phyloP scores from a whole-genome alignment of 2,888 invertebrate genomes.

The Phymatocera aterrima region DNA sequence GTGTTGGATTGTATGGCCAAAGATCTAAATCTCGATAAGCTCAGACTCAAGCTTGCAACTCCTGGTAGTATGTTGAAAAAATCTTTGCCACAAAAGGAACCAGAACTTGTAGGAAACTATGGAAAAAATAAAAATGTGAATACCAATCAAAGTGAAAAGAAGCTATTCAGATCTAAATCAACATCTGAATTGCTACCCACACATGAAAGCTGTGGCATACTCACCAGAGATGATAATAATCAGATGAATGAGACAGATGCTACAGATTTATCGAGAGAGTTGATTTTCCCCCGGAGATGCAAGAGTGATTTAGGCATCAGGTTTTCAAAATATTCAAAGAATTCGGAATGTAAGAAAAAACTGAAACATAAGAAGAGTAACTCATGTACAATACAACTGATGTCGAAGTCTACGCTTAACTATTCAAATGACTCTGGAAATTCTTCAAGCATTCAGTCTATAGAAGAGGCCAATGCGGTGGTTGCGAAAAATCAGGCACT shows the following conservation, averaged over 20 bases:
- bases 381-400: neutral
- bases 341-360: neutral
- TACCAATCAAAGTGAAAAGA: conserved; percentile 51
- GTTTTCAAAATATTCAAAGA: conserved; percentile 2
- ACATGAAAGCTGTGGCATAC: neutral
- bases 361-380: neutral
- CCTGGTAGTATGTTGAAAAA: conserved; percentile 33
- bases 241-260: neutral
- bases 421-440: neutral
- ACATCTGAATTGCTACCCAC: conserved; percentile 56
- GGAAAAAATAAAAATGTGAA: conserved; percentile 1
- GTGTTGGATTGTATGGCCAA: conserved; percentile 69
- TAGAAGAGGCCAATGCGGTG: neutral
- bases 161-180: conserved; percentile 59
- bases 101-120: conserved; percentile 50
- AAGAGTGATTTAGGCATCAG: conserved; percentile 22
- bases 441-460: neutral
- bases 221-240: neutral
- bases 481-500: neutral
- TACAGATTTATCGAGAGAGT: neutral
- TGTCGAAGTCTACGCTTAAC: neutral
- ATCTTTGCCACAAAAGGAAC: conserved; percentile 38
- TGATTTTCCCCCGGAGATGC: conserved; percentile 7
- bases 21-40: conserved; percentile 63
- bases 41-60: conserved; percentile 54